Evolutionary conservation across 2,113 vertebrate species (phyloP), one percentile per base, ranked within the genome.

Genomic region (Rhinopomastus cyanomelas): DNA sequence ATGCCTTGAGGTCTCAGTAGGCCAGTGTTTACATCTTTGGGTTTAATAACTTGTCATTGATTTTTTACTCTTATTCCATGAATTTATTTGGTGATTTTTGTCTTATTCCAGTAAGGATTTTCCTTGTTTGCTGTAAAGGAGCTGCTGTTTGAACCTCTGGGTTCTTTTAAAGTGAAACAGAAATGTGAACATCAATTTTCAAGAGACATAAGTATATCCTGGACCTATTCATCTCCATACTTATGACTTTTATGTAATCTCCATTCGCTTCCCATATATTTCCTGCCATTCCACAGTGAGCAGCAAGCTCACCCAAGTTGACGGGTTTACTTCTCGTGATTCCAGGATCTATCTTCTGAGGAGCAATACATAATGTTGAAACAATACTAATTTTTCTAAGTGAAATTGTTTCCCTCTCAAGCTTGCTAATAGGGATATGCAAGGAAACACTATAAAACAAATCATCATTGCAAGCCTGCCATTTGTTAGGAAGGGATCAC

Each of bases 71-170:
- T 80, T 84, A 65, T 60, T 49, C 52, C 21, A 49, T 49, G 0
- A 71, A 78, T 86, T 75, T 71, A 71, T 84, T 74, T 65, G 46
- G 57, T 75, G 14, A 75, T 29, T 79, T 93, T 88, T 90, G 62
- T 53, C 30, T 34, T 53, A 21, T 34, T 94, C 81, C 18, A 53
- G 26, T 25, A 39, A 60, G 29, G 11, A 1, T 14, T 66, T 77
- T 73, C 30, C 85, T 88, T 64, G 2, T 34, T 80, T 62, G 15
- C 25, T 83, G 15, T 34, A 75, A 65, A 78, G 23, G 14, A 68
- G 9, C 20, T 65, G 34, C n/a, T 20, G 12, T 44, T 61, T 81
- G 4, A 23, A 29, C 5, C 5, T 2, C 4, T 13, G 59, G 22
- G 16, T 69, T 53, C 12, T 77, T 69, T 42, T n/a, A 48, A 16